A percentile compares a stretch with the other conserved stretches of the same genome.
These are phyloP conservation scores for Hippocampus comes DNA, from an alignment of 2,113 vertebrate genomes.

Conservation along the genomic window DNA sequence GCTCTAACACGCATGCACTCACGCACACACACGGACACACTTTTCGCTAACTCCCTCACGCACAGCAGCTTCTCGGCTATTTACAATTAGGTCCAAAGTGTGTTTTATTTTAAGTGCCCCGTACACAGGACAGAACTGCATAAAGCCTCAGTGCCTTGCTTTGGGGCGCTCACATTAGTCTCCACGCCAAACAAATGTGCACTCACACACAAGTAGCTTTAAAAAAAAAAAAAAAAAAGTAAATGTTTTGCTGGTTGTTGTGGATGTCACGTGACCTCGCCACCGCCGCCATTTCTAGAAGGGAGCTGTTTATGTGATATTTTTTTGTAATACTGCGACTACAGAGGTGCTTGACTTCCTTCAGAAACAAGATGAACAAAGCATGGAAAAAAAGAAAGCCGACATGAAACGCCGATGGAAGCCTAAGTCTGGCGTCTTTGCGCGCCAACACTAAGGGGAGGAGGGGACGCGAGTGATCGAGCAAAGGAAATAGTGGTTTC, in stretches of 20 bases:
- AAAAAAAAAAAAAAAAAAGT: neutral
- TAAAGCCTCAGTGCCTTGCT: neutral
- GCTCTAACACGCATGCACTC: too few relatives aligned
- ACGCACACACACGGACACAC: too few relatives aligned
- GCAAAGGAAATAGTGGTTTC: conserved; percentile 65
- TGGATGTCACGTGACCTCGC: neutral
- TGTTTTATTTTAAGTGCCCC: neutral
- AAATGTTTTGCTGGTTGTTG: neutral
- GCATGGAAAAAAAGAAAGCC: neutral
- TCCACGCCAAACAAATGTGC: neutral
- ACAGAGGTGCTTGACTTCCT: conserved; percentile 36
- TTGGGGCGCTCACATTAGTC: neutral
- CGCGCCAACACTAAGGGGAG: conserved; percentile 20
- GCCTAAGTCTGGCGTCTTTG: neutral
- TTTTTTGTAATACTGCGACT: conserved; percentile 50
- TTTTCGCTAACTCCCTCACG: conserved; percentile 3
- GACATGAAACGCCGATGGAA: neutral
- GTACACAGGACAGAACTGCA: neutral
- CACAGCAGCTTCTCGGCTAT: conserved; percentile 26
- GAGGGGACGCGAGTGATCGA: conserved; percentile 68
- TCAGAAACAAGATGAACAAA: conserved; percentile 19
- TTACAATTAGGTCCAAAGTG: conserved; percentile 62
- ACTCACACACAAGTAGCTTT: neutral
- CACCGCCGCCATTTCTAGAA: neutral
- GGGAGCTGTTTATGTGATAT: neutral